phyloP scores from a whole-genome alignment of 2,797 vertebrate species.

The Cuculus canorus region DNA sequence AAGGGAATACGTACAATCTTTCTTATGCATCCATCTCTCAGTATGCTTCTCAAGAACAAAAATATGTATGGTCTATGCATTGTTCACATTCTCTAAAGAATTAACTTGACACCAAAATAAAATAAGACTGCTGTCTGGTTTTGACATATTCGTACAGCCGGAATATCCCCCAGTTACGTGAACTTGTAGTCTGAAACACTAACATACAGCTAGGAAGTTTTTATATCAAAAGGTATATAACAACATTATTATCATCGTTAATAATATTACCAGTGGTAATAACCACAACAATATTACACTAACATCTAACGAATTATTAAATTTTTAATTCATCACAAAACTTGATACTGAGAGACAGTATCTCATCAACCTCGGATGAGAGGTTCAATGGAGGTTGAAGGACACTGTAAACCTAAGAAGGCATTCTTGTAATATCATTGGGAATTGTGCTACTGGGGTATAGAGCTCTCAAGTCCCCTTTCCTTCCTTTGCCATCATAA shows the following conservation, averaged over 20 bases:
- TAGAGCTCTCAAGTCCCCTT: fast-evolving
- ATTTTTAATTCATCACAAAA: neutral
- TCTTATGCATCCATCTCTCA: neutral
- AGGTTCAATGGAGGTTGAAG: neutral
- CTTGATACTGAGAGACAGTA: neutral
- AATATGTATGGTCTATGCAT: neutral
- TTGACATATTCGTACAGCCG: neutral
- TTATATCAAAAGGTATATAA: neutral
- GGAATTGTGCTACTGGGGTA: neutral
- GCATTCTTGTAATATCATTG: no score
- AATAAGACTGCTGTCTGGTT: neutral
- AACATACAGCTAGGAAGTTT: neutral
- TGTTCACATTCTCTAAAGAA: neutral
- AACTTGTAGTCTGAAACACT: neutral
- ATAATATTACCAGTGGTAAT: neutral
- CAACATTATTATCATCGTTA: neutral
- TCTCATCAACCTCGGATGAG: neutral
- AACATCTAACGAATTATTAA: neutral
- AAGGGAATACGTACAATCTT: neutral
- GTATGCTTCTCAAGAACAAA: neutral
- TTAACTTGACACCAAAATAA: neutral
- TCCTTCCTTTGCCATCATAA: neutral
- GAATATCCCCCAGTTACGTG: neutral
- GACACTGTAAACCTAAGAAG: neutral
- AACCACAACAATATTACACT: neutral